Evolutionary conservation across 2,888 invertebrate species (phyloP).

Genomic region (Dryadula phaetusa): DNA sequence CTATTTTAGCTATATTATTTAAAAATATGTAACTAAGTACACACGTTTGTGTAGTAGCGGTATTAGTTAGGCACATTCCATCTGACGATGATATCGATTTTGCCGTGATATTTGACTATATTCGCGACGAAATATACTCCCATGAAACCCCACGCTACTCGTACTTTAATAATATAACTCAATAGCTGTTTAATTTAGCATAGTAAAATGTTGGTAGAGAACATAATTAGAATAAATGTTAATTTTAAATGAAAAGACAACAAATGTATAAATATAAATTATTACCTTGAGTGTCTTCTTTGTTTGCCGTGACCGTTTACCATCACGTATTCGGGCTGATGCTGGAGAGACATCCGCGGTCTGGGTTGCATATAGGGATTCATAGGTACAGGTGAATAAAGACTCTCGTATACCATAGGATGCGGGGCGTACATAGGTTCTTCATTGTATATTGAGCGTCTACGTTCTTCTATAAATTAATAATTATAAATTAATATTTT

Average conservation of each 20-base stretch:
- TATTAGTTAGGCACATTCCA: constrained; percentile 1
- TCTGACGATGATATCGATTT: neutral
- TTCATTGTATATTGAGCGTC: constrained; percentile 73
- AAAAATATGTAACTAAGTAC: neutral
- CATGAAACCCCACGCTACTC: neutral
- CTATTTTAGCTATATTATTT: no score
- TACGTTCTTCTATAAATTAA: constrained; percentile 66
- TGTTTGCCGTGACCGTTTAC: constrained; percentile 63
- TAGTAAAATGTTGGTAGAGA: neutral
- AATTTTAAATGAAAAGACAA: neutral
- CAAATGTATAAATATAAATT: neutral
- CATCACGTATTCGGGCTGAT: constrained; percentile 72
- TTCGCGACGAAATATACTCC: neutral
- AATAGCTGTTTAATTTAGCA: neutral
- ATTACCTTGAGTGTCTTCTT: constrained; percentile 74
- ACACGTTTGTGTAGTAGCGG: constrained; percentile 1
- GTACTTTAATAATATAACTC: no score
- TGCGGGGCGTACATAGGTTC: constrained; percentile 72
- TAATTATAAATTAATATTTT: neutral
- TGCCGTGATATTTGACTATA: neutral
- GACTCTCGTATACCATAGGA: constrained; percentile 72
- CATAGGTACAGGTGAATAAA: constrained; percentile 68
- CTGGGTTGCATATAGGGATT: constrained; percentile 68
- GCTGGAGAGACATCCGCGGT: constrained; percentile 68
- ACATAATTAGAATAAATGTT: neutral